Evolutionary conservation across 92 coral and sea anemone genomes (phyloP), one percentile per base, ranked within the genome.

Genomic region (Siderastrea radians): DNA sequence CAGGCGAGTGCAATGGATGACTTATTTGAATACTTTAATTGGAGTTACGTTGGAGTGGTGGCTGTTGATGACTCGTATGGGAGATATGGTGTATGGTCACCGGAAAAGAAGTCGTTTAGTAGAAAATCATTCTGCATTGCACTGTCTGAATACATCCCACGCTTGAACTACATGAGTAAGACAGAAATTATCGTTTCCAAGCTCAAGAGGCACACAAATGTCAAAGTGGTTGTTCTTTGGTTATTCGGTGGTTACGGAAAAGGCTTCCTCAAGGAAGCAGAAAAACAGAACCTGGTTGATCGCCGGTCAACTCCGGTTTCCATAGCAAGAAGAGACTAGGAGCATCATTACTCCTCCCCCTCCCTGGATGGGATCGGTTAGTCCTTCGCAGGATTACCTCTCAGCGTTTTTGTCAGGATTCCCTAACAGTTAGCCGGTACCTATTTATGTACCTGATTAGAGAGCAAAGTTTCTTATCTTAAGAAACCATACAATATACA

Each of bases 1-100:
- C 96, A 90, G 54, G 92, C 96, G 3, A 83, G 79, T 62, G 93
- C 96, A n/a, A 93, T 90, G 93, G 91, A 92, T 1, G 93, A 90
- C n/a, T 57, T 93, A 2, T 80, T 90, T 47, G 91, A 91, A 75
- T 54, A 12, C 13, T 93, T 90, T 67, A 68, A 79, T 68, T 93
- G 96, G 96, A 90, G 69, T 65, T 90, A 93, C 61, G 87, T 93
- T 1, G 94, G 84, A 2, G 81, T 88, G 5, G 85, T 93, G 0
- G 94, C 94, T 87, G 67, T 81, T 12, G 85, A 81, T 51, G 75
- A 81, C 47, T 81, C 85, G 19, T 81, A 81, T 87, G 65, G 88
- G 11, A 86, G 96, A 49, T 87, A 78, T 16, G 96, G 94, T 12
- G 91, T 90, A 12, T 69, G 62, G 64, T 91, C 90, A 15, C 64